These are phyloP conservation scores for Puma concolor DNA, from an alignment of 2,113 vertebrate genomes.

Conservation along the genomic window DNA sequence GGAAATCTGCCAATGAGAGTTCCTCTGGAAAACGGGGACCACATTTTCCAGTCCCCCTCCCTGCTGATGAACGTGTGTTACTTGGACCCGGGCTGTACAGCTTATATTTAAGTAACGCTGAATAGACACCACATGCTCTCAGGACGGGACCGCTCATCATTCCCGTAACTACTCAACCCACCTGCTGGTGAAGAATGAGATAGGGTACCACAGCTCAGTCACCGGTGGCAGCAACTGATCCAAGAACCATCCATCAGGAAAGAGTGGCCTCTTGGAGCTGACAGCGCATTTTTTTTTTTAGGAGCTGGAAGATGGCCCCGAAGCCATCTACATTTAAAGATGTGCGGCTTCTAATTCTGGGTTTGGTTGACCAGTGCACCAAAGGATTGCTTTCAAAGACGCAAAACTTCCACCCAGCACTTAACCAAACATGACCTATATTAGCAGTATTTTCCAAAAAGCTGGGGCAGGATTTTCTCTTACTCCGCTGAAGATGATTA, in stretches of 20 bases:
- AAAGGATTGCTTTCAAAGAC: neutral
- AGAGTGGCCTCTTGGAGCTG: neutral
- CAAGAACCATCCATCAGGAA: neutral
- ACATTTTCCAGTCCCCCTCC: neutral
- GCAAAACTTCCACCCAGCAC: neutral
- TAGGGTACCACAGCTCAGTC: neutral
- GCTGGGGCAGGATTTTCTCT: neutral
- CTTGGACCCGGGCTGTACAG: neutral
- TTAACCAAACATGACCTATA: neutral
- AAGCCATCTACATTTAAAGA: conserved; percentile 6
- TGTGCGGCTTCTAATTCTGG: neutral
- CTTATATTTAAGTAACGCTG: neutral
- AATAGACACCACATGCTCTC: neutral
- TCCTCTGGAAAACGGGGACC: neutral
- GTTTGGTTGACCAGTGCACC: accelerated
- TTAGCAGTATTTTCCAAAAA: neutral
- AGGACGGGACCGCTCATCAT: accelerated
- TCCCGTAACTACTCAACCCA: neutral
- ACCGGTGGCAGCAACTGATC: neutral
- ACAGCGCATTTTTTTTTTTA: neutral
- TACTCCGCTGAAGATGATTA: neutral
- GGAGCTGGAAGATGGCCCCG: neutral
- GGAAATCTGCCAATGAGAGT: neutral
- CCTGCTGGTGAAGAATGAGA: neutral
- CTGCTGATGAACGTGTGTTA: neutral